These are phyloP conservation scores for Synergus japonicus DNA, from an alignment of 2,888 invertebrate genomes.

Conservation along the genomic window DNA sequence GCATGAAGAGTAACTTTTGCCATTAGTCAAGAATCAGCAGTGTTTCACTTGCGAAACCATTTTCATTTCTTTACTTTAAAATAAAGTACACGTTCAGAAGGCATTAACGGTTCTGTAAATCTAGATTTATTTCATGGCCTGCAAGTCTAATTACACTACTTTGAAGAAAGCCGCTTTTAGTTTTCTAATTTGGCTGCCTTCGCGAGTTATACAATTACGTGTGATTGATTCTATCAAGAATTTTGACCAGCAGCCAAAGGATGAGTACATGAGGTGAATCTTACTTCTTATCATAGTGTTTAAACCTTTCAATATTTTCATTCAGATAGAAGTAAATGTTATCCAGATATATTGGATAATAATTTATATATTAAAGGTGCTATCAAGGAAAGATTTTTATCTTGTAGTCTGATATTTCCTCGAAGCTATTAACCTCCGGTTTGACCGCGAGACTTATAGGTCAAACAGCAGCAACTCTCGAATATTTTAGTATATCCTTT, in stretches of 20 bases:
- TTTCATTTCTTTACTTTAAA: neutral
- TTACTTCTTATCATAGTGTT: too few species aligned
- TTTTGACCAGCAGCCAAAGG: constrained; percentile 39
- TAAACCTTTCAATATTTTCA: neutral
- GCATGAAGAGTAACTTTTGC: neutral
- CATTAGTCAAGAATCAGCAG: neutral
- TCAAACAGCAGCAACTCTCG: neutral
- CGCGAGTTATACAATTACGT: neutral
- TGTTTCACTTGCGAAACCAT: neutral
- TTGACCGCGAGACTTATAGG: neutral
- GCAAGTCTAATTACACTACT: neutral
- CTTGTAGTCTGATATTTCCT: neutral
- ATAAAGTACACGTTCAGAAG: neutral
- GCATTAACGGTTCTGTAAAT: neutral
- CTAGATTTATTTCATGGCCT: neutral
- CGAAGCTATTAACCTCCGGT: neutral
- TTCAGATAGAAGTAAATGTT: neutral
- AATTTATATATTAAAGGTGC: too few species aligned
- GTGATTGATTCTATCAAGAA: constrained; percentile 4
- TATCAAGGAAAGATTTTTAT: too few species aligned
- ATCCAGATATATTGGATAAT: neutral
- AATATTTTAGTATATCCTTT: neutral
- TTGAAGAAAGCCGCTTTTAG: neutral
- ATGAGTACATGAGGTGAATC: neutral
- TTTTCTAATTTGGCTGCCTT: constrained; percentile 15